Evolutionary conservation across 1,140 invertebrate genomes (phyloP), one percentile per base, ranked within the genome.

Genomic region (Drosophila athabasca): DNA sequence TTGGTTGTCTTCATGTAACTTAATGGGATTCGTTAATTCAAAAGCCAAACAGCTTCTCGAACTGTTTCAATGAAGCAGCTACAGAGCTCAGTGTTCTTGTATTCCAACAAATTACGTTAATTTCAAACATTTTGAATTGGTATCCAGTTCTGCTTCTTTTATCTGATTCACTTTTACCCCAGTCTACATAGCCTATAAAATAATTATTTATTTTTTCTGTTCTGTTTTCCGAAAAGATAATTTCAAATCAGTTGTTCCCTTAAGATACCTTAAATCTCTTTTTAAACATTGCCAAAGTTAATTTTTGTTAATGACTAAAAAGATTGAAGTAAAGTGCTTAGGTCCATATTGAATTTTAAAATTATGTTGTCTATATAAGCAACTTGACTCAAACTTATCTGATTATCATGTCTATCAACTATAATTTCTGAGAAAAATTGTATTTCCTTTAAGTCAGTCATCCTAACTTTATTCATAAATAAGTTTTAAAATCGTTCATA

Each of bases 41-140:
- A n/a, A n/a, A n/a, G 31, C 62, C 44, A 45, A 70, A n/a, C 39
- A 41, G 54, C 44, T 6, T n/a, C 66, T 15, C 39, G 53, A 62
- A 24, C 24, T 1, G 24, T 35, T 67, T 73, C 13, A 74, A 19
- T 29, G 69, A 74, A 29, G 89, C 52, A 22, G 91, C 68, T 6
- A 91, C 81, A 29, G 69, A 70, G 6, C 49, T 66, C 59, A 91
- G 91, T 39, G 90, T 91, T 51, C 88, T 90, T n/a, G 76, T 91
- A 24, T 76, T 76, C 90, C 91, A 91, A 46, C 77, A 83, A 52
- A 92, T 76, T 49, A 77, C 46, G 64, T 62, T 68, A 41, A 55
- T 73, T 22, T 72, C 68, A 45, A 74, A 74, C 17, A 71, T 67
- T 62, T 76, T 66, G 57, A 85, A 81, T 49, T 73, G 24, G 24